Evolutionary conservation across 2,888 invertebrate genomes (phyloP).

Genomic region (Folsomia candida): DNA sequence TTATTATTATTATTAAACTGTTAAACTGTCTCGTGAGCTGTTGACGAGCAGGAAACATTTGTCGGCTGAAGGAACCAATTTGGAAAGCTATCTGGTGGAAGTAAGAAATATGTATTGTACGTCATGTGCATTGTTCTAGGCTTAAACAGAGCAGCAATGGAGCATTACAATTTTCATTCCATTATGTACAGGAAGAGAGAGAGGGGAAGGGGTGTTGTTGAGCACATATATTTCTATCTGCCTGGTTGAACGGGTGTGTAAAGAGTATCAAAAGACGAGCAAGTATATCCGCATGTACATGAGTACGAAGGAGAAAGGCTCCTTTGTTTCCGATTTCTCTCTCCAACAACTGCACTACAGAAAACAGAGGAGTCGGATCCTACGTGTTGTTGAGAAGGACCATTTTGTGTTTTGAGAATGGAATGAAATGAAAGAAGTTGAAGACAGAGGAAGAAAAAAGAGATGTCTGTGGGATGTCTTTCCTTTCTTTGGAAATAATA

Average conservation of each 20-base stretch:
- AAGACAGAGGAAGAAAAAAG: constrained; percentile 10
- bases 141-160: no score
- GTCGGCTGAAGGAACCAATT: constrained; percentile 2
- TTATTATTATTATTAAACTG: no score
- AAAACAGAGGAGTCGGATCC: not conserved
- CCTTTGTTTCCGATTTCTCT: not conserved
- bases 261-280: not conserved
- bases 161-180: no score
- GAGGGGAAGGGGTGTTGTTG: no score
- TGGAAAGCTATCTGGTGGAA: not conserved
- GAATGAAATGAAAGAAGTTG: constrained; percentile 11
- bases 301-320: not conserved
- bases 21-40: no score
- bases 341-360: not conserved
- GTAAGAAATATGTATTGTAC: not conserved
- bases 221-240: no score
- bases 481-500: constrained; percentile 11
- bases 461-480: constrained; percentile 13
- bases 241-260: no score
- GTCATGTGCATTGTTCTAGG: no score
- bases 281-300: not conserved
- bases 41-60: not conserved
- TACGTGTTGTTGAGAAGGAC: not conserved
- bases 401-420: constrained; percentile 3
- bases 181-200: no score